Evolutionary conservation across 2,113 vertebrate genomes (phyloP).

Genomic region (Cyanoramphus novaezelandiae): DNA sequence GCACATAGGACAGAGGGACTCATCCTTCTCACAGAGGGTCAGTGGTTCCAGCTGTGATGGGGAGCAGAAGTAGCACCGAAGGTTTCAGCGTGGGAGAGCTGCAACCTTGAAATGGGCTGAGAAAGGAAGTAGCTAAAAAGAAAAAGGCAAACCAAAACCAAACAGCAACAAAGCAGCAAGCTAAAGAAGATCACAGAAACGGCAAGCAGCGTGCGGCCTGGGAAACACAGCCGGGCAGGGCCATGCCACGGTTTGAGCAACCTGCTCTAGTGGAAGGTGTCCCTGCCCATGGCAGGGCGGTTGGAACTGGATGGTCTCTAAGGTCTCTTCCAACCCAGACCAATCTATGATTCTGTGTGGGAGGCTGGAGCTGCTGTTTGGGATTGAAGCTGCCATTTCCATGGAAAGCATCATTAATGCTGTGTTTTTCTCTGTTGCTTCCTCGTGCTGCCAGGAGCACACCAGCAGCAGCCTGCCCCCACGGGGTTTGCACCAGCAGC

Average conservation of each 20-base stretch:
- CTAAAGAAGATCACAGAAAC: background rate
- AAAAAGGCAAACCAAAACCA: background rate
- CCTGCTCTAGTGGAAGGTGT: background rate
- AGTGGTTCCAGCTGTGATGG: background rate
- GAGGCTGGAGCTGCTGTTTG: background rate
- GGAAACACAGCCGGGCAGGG: background rate
- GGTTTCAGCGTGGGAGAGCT: background rate
- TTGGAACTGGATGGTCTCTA: background rate
- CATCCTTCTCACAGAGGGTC: background rate
- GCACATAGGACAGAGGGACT: rapidly evolving
- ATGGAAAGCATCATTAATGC: background rate
- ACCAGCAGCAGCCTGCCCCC: rapidly evolving
- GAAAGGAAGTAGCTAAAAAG: background rate
- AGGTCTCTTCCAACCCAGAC: background rate
- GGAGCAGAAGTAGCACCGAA: background rate
- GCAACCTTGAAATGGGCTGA: background rate
- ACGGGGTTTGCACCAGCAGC: background rate
- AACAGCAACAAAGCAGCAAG: background rate
- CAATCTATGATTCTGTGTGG: background rate
- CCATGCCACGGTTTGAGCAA: background rate
- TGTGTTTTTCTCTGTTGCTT: background rate
- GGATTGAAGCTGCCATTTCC: background rate
- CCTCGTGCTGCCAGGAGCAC: rapidly evolving
- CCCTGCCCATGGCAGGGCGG: background rate
- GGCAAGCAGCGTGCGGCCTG: background rate